Percentiles rank a stretch among this genome's conserved stretches.
Evolutionary conservation across 2,797 vertebrate genomes (phyloP).

Genomic region (Onychomys torridus): DNA sequence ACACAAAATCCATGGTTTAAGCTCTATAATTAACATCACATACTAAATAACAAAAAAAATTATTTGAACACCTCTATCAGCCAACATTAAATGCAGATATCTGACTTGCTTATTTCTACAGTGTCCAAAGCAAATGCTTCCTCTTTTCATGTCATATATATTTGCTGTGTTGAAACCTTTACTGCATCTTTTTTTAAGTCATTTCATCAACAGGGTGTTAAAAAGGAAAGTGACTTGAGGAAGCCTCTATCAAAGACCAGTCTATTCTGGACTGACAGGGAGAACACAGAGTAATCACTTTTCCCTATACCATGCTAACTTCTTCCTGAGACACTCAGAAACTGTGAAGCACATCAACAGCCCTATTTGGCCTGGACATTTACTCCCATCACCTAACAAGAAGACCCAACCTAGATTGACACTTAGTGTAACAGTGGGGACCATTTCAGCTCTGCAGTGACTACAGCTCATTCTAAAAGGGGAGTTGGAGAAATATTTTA

Average conservation of each 20-base stretch:
- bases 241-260: background rate
- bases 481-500: background rate
- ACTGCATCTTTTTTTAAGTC: background rate
- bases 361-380: background rate
- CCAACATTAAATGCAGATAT: too few species aligned
- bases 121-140: too few species aligned
- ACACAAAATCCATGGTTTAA: too few species aligned
- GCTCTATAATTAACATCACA: too few species aligned
- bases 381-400: background rate
- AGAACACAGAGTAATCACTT: background rate
- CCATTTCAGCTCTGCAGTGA: background rate
- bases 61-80: too few species aligned
- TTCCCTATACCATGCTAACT: background rate
- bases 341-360: too few species aligned
- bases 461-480: background rate
- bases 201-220: background rate
- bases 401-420: background rate
- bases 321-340: background rate
- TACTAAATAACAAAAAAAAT: too few species aligned
- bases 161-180: slow-evolving; percentile 16
- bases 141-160: background rate
- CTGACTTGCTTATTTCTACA: too few species aligned
- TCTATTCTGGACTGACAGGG: background rate
- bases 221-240: background rate
- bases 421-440: background rate